Evolutionary conservation across 2,113 vertebrate species (phyloP).

Genomic region (Vulpes ferrilata): DNA sequence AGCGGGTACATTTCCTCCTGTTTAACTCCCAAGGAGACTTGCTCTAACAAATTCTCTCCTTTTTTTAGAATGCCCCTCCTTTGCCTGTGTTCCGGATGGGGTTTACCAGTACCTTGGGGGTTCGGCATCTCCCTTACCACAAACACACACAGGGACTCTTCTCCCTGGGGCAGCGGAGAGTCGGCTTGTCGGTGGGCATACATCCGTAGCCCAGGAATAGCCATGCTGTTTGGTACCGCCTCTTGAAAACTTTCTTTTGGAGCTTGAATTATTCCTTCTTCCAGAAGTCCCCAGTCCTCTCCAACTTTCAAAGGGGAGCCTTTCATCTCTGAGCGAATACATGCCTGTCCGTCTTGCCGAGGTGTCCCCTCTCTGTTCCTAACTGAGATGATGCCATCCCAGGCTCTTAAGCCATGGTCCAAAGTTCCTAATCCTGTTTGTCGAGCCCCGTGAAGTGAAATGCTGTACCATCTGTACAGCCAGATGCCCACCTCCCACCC

Average conservation of each 20-base stretch:
- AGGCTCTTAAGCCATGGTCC: neutral
- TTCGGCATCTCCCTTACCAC: neutral
- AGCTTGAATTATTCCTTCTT: constrained; percentile 27
- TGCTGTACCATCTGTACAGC: neutral
- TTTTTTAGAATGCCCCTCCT: neutral
- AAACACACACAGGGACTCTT: neutral
- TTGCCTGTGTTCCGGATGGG: neutral
- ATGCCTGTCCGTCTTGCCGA: neutral
- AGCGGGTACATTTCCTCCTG: neutral
- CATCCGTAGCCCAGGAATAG: neutral
- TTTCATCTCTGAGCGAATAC: constrained; percentile 5
- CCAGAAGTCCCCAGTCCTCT: neutral
- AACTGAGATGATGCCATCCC: too few relatives aligned
- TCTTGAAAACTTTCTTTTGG: neutral
- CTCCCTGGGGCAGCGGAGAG: too few relatives aligned
- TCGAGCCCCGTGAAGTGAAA: neutral
- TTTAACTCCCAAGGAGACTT: constrained; percentile 14
- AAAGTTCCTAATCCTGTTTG: neutral
- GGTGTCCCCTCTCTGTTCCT: neutral
- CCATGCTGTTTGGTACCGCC: neutral
- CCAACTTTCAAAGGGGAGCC: neutral
- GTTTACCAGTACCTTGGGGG: neutral
- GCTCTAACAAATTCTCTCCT: neutral
- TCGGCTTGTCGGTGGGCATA: neutral
- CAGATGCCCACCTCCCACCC: neutral